Conservation (phyloP, 2,797 vertebrate genomes). For the Phataginus tricuspis region DNA sequence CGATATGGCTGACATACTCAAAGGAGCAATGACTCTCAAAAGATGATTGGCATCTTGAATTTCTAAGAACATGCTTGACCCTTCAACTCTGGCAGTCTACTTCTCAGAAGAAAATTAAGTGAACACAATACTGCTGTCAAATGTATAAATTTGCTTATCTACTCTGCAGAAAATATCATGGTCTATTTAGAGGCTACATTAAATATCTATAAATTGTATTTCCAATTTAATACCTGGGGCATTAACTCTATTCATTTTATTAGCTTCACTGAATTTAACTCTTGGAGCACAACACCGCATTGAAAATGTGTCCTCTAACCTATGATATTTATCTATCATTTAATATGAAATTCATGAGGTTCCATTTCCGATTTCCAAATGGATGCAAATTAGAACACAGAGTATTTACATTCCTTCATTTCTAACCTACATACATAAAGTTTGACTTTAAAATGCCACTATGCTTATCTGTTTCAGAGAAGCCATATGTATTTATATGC, state of each 20-base stretch:
- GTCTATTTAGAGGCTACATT: conserved; percentile 32
- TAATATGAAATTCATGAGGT: conserved; percentile 71
- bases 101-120: conserved; percentile 51
- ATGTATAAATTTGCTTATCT: conserved; percentile 57
- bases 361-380: conserved; percentile 67
- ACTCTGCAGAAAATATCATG: conserved; percentile 33
- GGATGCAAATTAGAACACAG: conserved; percentile 66
- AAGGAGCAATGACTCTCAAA: background rate
- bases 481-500: conserved; percentile 5
- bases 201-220: conserved; percentile 59
- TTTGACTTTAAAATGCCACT: conserved; percentile 64
- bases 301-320: conserved; percentile 67
- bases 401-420: conserved; percentile 65
- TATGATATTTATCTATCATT: conserved; percentile 73
- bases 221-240: conserved; percentile 38
- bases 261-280: conserved; percentile 59
- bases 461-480: conserved; percentile 16
- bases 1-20: background rate
- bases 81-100: background rate
- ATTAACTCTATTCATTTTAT: conserved; percentile 47
- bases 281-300: conserved; percentile 9
- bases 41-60: background rate
- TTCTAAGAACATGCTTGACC: background rate
- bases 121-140: background rate
- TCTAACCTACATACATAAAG: conserved; percentile 48